A percentile compares a stretch with the other conserved stretches of the same genome.
phyloP scores from a whole-genome alignment of 2,888 invertebrate genomes.

The Priocnemis perturbator region DNA sequence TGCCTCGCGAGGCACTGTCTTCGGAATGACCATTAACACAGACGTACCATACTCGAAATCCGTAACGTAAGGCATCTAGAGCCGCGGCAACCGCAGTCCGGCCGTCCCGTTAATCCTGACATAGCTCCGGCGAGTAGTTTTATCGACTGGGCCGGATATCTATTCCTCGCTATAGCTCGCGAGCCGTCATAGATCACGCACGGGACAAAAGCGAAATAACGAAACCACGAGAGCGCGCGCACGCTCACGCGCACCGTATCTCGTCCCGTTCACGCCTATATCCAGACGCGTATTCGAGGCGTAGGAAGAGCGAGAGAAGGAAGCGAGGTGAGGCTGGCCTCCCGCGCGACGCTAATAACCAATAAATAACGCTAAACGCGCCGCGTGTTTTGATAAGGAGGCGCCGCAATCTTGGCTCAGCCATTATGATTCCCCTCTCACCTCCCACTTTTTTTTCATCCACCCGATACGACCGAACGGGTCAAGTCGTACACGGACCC shows the following conservation, averaged over 20 bases:
- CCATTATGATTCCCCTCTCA: conserved; percentile 33
- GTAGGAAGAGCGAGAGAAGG: not conserved
- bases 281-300: not conserved
- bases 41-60: too few species aligned
- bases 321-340: conserved; percentile 23
- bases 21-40: too few species aligned
- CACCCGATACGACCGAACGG: conserved; percentile 35
- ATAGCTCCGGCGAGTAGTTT: conserved; percentile 9
- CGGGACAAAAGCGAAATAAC: conserved; percentile 39
- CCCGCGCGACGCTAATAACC: conserved; percentile 54
- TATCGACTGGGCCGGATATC: too few species aligned
- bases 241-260: conserved; percentile 2
- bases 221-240: too few species aligned
- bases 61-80: too few species aligned
- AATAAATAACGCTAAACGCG: conserved; percentile 67
- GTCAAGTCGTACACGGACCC: conserved; percentile 8
- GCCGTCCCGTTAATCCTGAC: conserved; percentile 12
- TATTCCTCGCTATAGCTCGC: too few species aligned
- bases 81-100: not conserved
- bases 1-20: too few species aligned
- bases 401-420: conserved; percentile 39
- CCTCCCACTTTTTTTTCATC: conserved; percentile 41
- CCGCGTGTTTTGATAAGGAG: conserved; percentile 66
- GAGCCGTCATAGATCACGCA: conserved; percentile 23
- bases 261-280: conserved; percentile 4